phyloP scores from a whole-genome alignment of 2,888 invertebrate genomes.

The Theretra japonica region DNA sequence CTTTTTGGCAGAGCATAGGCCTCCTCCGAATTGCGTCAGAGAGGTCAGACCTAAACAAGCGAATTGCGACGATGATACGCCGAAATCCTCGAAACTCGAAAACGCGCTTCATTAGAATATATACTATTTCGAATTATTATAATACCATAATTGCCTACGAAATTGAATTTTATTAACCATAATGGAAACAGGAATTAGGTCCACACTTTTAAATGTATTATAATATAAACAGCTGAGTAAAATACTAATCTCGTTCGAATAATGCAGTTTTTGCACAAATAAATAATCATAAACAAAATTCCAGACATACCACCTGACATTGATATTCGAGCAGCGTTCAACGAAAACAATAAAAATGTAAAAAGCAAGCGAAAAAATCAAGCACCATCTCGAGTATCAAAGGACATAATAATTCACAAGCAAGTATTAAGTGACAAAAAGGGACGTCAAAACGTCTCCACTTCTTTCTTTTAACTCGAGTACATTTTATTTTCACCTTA shows the following conservation, averaged over 20 bases:
- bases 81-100: no score
- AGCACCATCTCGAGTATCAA: conserved; percentile 26
- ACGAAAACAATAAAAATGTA: conserved; percentile 22
- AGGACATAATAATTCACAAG: conserved; percentile 22
- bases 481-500: conserved; percentile 53
- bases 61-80: no score
- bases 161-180: no score
- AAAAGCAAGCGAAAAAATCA: conserved; percentile 18
- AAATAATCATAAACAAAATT: neutral
- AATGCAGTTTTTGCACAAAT: neutral
- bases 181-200: no score
- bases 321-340: neutral
- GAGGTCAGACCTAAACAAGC: no score
- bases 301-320: neutral
- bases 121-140: no score
- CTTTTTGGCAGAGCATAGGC: no score
- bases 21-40: no score
- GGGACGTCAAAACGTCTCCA: conserved; percentile 23
- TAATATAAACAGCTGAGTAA: neutral
- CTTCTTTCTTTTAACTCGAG: conserved; percentile 32
- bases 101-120: no score
- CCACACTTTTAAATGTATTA: no score
- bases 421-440: conserved; percentile 27
- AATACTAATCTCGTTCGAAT: neutral
- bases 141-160: no score